A percentile compares a stretch with the other conserved stretches of the same genome.
Conservation (phyloP, 1,140 invertebrate genomes). For the Diplogasteroides magnus region DNA sequence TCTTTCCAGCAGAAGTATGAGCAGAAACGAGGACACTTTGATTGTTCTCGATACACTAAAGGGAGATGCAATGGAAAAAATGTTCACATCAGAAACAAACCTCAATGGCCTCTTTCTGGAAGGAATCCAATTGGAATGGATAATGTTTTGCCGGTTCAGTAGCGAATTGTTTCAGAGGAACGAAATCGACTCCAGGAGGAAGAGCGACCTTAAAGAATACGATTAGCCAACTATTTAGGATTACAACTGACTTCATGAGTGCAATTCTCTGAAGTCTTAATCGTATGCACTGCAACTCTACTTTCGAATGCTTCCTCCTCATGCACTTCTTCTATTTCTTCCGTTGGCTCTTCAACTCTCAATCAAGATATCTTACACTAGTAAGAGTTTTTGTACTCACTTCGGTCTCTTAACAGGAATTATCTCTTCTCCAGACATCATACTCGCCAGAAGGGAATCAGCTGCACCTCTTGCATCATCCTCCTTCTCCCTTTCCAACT, state of each 20-base stretch:
- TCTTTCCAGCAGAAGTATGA: constrained; percentile 99
- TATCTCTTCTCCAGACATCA: not conserved
- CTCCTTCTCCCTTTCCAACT: not conserved
- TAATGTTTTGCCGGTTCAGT: constrained; percentile 81
- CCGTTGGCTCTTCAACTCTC: not conserved
- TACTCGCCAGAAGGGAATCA: not conserved
- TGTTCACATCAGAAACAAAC: no score
- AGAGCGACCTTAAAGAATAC: constrained; percentile 53
- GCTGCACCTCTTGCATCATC: not conserved
- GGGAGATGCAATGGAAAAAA: constrained; percentile 55
- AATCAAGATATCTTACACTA: not conserved
- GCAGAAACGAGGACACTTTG: constrained; percentile 94
- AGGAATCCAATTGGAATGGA: constrained; percentile 89
- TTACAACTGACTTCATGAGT: constrained; percentile 30
- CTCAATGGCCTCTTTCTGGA: constrained; percentile 74
- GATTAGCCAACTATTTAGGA: not conserved
- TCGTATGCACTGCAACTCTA: constrained; percentile 18
- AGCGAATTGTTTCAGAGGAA: constrained; percentile 15
- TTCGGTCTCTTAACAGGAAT: not conserved
- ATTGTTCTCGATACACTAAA: constrained; percentile 97
- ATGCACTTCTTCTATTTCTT: not conserved
- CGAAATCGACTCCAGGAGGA: constrained; percentile 49
- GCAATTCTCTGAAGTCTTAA: constrained; percentile 42
- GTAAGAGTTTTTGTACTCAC: not conserved
- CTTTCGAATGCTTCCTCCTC: not conserved